phyloP scores from a whole-genome alignment of 1,140 invertebrate genomes.

The Octopus sinensis region DNA sequence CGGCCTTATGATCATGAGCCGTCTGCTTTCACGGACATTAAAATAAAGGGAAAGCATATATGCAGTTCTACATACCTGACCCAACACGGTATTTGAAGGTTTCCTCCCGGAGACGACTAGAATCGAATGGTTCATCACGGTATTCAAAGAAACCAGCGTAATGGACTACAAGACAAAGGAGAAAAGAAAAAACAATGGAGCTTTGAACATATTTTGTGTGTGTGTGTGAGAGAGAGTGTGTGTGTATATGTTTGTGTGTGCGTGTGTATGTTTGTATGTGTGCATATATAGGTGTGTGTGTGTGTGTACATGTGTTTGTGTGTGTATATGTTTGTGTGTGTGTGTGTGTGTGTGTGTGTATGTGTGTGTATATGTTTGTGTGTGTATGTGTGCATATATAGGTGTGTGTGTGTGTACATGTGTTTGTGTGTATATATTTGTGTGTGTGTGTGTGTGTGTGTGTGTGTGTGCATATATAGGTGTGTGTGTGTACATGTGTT shows the following conservation, averaged over 20 bases:
- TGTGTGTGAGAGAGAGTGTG: neutral
- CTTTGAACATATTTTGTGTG: neutral
- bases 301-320: neutral
- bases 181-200: neutral
- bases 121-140: slow-evolving; percentile 71
- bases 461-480: too few species aligned
- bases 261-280: neutral
- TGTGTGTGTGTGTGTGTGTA: neutral
- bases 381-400: too few species aligned
- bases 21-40: too few species aligned
- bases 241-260: neutral
- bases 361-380: neutral
- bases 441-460: too few species aligned
- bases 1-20: too few species aligned
- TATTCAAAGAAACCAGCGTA: slow-evolving; percentile 71
- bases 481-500: too few species aligned
- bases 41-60: too few species aligned
- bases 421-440: too few species aligned
- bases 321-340: neutral
- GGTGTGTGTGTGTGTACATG: too few species aligned
- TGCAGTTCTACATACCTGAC: slow-evolving; percentile 24
- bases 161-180: slow-evolving; percentile 57
- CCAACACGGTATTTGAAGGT: slow-evolving; percentile 28
- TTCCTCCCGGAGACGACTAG: slow-evolving; percentile 60
- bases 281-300: neutral